Evolutionary conservation across 2,888 invertebrate species (phyloP).

Genomic region (Gnatocerus cornutus): DNA sequence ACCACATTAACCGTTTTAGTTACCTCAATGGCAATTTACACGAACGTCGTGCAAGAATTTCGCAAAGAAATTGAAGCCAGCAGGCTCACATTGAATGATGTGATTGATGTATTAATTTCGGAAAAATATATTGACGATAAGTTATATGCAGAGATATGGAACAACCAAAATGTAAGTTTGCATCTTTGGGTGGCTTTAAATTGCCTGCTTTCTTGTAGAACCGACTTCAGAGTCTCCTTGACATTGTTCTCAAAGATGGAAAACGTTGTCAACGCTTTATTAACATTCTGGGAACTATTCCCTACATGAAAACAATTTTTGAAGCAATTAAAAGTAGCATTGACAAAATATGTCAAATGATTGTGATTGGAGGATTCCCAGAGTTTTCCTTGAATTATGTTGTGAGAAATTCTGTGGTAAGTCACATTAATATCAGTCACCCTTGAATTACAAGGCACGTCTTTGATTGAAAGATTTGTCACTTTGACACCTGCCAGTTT

Average conservation of each 20-base stretch:
- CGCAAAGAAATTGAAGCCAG: conserved; percentile 30
- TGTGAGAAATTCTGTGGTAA: conserved; percentile 72
- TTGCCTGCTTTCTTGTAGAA: conserved; percentile 13
- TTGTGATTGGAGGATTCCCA: conserved; percentile 75
- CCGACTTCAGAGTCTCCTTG: conserved; percentile 13
- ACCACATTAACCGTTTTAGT: conserved; percentile 12
- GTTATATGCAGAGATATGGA: conserved; percentile 32
- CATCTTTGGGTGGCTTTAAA: background rate
- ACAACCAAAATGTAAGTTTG: conserved; percentile 18
- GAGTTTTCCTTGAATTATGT: conserved; percentile 75
- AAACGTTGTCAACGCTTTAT: conserved; percentile 35
- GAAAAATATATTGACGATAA: conserved; percentile 28
- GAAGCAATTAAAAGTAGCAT: conserved; percentile 26
- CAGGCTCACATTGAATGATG: conserved; percentile 22
- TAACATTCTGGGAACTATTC: conserved; percentile 27
- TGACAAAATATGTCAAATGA: conserved; percentile 31
- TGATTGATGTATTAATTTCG: conserved; percentile 28
- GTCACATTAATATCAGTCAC: conserved; percentile 50
- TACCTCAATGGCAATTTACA: conserved; percentile 35
- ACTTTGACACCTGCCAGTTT: too few relatives aligned
- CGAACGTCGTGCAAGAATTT: conserved; percentile 35
- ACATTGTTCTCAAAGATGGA: conserved; percentile 42
- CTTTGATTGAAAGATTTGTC: too few relatives aligned
- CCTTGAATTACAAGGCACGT: too few relatives aligned
- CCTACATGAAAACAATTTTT: conserved; percentile 22